Evolutionary conservation across 2,113 vertebrate species (phyloP).

Genomic region (Corythornis vintsioides): DNA sequence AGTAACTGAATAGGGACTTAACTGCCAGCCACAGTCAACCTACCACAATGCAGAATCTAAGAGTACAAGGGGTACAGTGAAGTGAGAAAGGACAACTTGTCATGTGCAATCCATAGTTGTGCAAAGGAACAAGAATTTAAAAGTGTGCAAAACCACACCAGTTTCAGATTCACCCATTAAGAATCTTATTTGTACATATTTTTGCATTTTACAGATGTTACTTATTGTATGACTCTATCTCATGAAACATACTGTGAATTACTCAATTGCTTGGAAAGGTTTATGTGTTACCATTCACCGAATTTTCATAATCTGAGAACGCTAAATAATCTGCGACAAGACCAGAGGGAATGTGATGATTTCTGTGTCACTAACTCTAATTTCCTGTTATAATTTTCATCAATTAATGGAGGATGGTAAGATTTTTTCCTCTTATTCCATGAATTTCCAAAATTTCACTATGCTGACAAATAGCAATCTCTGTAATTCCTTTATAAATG

Average conservation of each 20-base stretch:
- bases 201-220: not conserved
- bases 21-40: not conserved
- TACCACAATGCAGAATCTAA: not conserved
- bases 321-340: not conserved
- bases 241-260: not conserved
- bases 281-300: not conserved
- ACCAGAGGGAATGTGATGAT: not conserved
- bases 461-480: not conserved
- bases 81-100: not conserved
- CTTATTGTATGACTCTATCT: not conserved
- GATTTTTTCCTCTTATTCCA: not conserved
- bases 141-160: not conserved
- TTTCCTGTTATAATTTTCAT: not conserved
- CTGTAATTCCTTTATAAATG: not conserved
- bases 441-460: not conserved
- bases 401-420: not conserved
- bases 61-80: not conserved
- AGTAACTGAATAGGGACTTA: not conserved
- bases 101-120: not conserved
- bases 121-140: not conserved
- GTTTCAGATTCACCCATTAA: not conserved
- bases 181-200: not conserved
- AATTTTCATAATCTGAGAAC: not conserved
- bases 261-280: not conserved
- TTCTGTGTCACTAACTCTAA: not conserved